Evolutionary conservation across 1,140 invertebrate genomes (phyloP).

Genomic region (Adoxophyes honmai): DNA sequence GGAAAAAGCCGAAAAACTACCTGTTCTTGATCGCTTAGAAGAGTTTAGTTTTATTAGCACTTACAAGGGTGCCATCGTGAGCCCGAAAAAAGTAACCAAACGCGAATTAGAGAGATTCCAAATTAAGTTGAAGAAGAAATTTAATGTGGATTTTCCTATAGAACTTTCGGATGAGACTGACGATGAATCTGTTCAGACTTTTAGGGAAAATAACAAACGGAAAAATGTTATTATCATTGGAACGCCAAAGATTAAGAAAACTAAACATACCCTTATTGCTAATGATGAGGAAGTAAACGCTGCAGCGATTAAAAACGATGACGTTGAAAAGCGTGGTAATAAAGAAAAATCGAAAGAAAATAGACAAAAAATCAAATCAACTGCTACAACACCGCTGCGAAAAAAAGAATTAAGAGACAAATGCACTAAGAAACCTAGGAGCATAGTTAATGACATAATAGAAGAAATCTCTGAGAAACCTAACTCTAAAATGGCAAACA

Average conservation of each 20-base stretch:
- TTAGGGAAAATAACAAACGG: conserved; percentile 10
- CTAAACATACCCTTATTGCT: neutral
- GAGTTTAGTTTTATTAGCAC: conserved; percentile 70
- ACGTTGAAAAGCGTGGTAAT: too few species aligned
- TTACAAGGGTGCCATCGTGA: conserved; percentile 50
- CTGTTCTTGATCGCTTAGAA: conserved; percentile 51
- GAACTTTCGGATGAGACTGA: conserved; percentile 39
- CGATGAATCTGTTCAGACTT: conserved; percentile 18
- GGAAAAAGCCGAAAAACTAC: conserved; percentile 51
- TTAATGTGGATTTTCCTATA: conserved; percentile 43
- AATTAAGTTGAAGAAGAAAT: conserved; percentile 46
- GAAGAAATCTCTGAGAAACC: too few species aligned
- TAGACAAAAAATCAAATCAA: too few species aligned
- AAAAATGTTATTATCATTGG: conserved; percentile 24
- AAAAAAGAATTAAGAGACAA: too few species aligned
- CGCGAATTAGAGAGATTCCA: conserved; percentile 36
- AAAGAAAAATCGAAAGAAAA: conserved; percentile 18
- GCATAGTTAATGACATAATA: too few species aligned
- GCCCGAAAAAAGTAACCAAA: conserved; percentile 44
- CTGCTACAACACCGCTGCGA: too few species aligned
- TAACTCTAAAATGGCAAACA: too few species aligned
- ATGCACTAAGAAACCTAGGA: too few species aligned
- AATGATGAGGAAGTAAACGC: neutral
- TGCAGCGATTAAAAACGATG: neutral
- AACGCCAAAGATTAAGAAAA: conserved; percentile 19